Base-by-base conservation (phyloP, 2,888 invertebrate genomes). In the Doris montereyensis region DNA sequence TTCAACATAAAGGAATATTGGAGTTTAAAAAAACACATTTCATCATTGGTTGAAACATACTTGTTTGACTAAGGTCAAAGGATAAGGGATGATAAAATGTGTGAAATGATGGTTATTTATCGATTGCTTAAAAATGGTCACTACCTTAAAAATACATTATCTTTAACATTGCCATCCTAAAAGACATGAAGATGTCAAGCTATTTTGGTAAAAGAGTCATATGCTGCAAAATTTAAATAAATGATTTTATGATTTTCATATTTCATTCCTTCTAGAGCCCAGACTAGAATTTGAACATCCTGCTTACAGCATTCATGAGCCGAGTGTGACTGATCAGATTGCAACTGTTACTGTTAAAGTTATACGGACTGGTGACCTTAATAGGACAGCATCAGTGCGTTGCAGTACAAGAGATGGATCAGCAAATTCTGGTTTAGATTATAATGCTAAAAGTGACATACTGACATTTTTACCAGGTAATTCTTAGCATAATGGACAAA, bases 321-420 rank as follows among this genome's bases (percentile, higher is more conserved):
- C 90, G 4, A 86, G 82, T 52, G 83, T 83, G 13, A 82, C 79
- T 17, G 87, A 88, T 73, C 86, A 86, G 71, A 83, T 86, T 4
- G 70, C 83, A n/a, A 85, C 83, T 8, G 83, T 90, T 58, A 84
- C 77, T 5, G 79, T 91, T 60, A 85, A 84, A 68, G 86, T 91
- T 13, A 74, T 87, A 2, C 85, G 91, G 68, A 83, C 81, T 21
- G 92, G 92, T 0, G 91, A 91, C 80, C 80, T 84, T 3, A 87
- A 85, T 34, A 78, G 84, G 73, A 81, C 86, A 24, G 87, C 88
- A 10, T 86, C 83, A 80, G 88, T 90, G 2, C 82, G 90, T 60
- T 88, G 89, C 78, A 90, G 88, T 73, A 91, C 91, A 0, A 85
- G 88, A 60, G 92, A 92, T 86, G 91, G 89, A 5, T 90, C 91